phyloP scores from a whole-genome alignment of 1,140 invertebrate genomes.

The Drosophila yakuba region DNA sequence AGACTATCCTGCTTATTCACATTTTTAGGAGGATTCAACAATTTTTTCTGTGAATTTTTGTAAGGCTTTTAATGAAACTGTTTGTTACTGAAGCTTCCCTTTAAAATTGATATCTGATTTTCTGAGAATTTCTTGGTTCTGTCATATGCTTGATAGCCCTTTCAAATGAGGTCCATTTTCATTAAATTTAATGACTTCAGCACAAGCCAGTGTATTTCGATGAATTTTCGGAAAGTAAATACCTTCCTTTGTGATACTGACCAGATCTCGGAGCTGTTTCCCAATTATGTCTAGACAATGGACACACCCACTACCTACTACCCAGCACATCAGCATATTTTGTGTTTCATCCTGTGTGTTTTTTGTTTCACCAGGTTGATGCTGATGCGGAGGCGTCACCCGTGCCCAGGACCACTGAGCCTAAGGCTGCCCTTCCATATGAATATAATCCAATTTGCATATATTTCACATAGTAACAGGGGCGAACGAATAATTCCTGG shows the following conservation, averaged over 20 bases:
- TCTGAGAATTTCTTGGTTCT: neutral
- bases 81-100: too few relatives aligned
- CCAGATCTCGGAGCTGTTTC: conserved; percentile 11
- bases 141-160: neutral
- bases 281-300: conserved; percentile 71
- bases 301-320: neutral
- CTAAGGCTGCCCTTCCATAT: conserved; percentile 49
- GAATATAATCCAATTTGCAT: conserved; percentile 81
- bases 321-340: conserved; percentile 38
- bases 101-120: neutral
- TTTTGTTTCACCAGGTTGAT: conserved; percentile 5
- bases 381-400: conserved; percentile 40
- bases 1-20: neutral
- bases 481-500: conserved; percentile 36
- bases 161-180: neutral
- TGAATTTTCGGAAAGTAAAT: conserved; percentile 18
- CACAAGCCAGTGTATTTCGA: conserved; percentile 1
- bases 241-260: neutral
- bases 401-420: conserved; percentile 36
- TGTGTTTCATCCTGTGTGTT: conserved; percentile 4
- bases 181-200: conserved; percentile 8
- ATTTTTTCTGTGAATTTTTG: neutral
- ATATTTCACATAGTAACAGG: conserved; percentile 57
- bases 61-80: neutral
- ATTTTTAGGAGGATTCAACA: neutral